Conservation (phyloP, 1,140 invertebrate species). For the Spodoptera frugiperda region DNA sequence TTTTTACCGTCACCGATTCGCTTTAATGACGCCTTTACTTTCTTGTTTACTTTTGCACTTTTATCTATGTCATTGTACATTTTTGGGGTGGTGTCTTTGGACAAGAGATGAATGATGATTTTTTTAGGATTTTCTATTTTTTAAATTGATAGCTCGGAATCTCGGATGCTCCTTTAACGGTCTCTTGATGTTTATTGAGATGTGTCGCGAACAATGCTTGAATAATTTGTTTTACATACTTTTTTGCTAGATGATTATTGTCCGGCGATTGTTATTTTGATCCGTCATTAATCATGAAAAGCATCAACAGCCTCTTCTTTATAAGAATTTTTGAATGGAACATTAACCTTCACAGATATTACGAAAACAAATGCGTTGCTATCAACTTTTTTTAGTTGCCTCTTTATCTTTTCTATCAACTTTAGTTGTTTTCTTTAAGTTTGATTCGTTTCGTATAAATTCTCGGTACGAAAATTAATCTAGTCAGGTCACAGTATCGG, state of each 20-base stretch:
- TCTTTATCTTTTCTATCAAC: background rate
- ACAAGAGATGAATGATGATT: constrained; percentile 69
- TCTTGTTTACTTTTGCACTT: constrained; percentile 71
- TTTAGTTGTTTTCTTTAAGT: background rate
- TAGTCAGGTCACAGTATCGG: constrained; percentile 7
- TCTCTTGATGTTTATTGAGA: constrained; percentile 63
- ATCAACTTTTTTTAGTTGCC: background rate
- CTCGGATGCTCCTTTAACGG: constrained; percentile 64
- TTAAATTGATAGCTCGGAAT: constrained; percentile 57
- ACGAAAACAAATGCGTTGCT: background rate
- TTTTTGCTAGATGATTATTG: constrained; percentile 49
- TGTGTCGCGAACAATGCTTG: constrained; percentile 38
- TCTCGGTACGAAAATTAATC: background rate
- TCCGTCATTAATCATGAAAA: constrained; percentile 39
- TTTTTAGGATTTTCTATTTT: constrained; percentile 51
- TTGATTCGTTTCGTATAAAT: background rate
- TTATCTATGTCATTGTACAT: constrained; percentile 66
- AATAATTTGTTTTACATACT: constrained; percentile 69
- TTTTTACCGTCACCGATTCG: constrained; percentile 65
- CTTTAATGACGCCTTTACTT: constrained; percentile 70
- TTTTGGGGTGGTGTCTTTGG: constrained; percentile 70
- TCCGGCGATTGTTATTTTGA: constrained; percentile 35
- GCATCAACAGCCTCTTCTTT: constrained; percentile 10
- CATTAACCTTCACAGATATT: constrained; percentile 1
- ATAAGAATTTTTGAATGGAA: background rate